Conservation (phyloP, 1,140 invertebrate genomes). For the Oryzaephilus surinamensis region DNA sequence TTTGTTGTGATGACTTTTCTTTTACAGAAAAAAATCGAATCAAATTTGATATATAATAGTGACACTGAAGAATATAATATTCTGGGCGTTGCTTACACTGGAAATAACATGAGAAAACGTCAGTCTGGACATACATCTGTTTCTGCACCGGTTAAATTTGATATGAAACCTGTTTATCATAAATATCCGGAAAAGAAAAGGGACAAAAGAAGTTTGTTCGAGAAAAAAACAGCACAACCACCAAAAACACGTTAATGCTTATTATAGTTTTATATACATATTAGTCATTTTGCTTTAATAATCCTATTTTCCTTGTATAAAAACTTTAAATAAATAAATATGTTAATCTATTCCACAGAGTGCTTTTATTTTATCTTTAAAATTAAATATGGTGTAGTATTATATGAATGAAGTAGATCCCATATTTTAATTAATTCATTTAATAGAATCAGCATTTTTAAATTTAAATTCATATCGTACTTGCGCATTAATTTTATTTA, state of each 20-base stretch:
- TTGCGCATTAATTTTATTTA: too few relatives aligned
- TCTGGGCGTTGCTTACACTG: constrained; percentile 95
- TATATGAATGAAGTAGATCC: too few relatives aligned
- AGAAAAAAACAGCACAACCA: constrained; percentile 17
- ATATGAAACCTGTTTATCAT: constrained; percentile 31
- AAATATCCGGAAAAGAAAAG: constrained; percentile 27
- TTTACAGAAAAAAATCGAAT: constrained; percentile 74
- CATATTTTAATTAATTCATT: too few relatives aligned
- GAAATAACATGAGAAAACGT: constrained; percentile 91
- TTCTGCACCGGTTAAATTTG: constrained; percentile 16
- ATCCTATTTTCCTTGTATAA: too few relatives aligned
- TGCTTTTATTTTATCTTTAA: too few relatives aligned
- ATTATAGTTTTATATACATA: constrained; percentile 5
- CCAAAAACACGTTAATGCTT: constrained; percentile 14
- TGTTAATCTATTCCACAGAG: too few relatives aligned
- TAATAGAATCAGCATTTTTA: too few relatives aligned
- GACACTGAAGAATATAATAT: constrained; percentile 98
- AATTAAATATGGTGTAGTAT: too few relatives aligned
- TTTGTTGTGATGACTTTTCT: constrained; percentile 2
- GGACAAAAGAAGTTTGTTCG: constrained; percentile 12
- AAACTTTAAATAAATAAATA: too few relatives aligned
- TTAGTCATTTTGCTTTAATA: too few relatives aligned
- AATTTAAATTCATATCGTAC: too few relatives aligned
- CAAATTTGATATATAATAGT: constrained; percentile 93
- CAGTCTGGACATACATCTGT: constrained; percentile 18